Conservation (phyloP, 1,140 invertebrate species). For the Orussus abietinus region DNA sequence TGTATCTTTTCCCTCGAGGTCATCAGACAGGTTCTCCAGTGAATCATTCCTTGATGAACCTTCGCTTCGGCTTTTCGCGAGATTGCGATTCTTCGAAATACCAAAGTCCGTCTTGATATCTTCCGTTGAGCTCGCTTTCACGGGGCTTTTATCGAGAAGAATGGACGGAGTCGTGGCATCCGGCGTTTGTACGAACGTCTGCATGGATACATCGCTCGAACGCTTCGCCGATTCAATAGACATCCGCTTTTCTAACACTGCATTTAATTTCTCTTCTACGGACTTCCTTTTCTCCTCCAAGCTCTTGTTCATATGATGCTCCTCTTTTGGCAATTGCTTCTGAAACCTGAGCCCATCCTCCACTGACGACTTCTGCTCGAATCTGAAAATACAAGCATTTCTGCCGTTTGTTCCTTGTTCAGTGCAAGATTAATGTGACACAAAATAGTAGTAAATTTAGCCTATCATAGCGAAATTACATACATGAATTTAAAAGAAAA, state of each 20-base stretch:
- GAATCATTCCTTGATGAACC: conserved; percentile 44
- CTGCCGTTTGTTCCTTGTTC: too few relatives aligned
- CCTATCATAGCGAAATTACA: too few relatives aligned
- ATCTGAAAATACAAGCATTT: conserved; percentile 23
- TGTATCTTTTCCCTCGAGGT: conserved; percentile 17
- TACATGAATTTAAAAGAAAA: too few relatives aligned
- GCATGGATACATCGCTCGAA: conserved; percentile 15
- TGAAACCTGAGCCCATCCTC: conserved; percentile 22
- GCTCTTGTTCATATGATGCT: conserved; percentile 30
- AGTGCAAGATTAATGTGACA: too few relatives aligned
- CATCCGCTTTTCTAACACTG: conserved; percentile 46
- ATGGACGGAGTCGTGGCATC: conserved; percentile 3
- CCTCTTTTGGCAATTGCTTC: conserved; percentile 19
- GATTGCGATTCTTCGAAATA: conserved; percentile 21
- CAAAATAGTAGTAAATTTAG: too few relatives aligned
- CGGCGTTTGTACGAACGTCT: conserved; percentile 13
- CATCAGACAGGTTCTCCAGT: conserved; percentile 37
- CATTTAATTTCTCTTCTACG: conserved; percentile 49
- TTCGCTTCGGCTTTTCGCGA: conserved; percentile 37
- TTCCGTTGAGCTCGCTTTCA: conserved; percentile 41
- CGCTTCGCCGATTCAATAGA: conserved; percentile 34
- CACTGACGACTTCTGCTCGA: conserved; percentile 18
- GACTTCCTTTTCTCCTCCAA: conserved; percentile 46
- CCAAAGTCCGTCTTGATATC: conserved; percentile 39
- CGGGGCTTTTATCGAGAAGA: conserved; percentile 22